Evolutionary conservation across 2,888 invertebrate genomes (phyloP), one percentile per base, ranked within the genome.

Genomic region (Caenorhabditis japonica): DNA sequence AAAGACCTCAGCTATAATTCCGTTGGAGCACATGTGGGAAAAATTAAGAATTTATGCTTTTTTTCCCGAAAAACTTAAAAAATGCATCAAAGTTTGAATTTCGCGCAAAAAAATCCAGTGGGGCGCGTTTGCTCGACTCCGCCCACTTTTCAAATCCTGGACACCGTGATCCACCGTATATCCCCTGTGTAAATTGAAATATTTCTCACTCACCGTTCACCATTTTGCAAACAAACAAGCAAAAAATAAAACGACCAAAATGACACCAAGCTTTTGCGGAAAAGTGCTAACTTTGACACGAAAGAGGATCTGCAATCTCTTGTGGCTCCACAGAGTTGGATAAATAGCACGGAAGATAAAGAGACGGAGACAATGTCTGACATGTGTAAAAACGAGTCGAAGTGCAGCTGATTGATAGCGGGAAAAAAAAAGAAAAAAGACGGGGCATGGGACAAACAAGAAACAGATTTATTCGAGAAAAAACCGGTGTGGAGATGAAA

Each of bases 371-470:
- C 30, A 58, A 10, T 55, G 44, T 68, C 44, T 38, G 58, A 68
- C 58, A 52, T 49, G 56, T 60, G 69, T 60, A 60, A 55, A 56
- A 53, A 55, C 47, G 53, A 38, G 27, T 3, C 17, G 19, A 25
- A 34, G 59, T 27, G 60, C 41, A 58, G 44, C 59, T 60, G 60
- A 60, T 56, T 47, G 59, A 60, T 56, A 52, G 55, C 41, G n/a
- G n/a, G n/a, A n/a, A n/a, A n/a, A n/a, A n/a, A 36, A 12, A 25
- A 39, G 12, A 49, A 49, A 68, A 43, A 43, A 2, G 19, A 2
- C 7, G 21, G 30, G 23, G 47, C 34, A 41, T 36, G 8, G 30
- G 30, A 27, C 8, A 36, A 62, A 12, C 19, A 30, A 12, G 15
- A 17, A 21, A 53, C 33, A 55, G 4, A 17, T 60, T 44, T n/a